A percentile compares a stretch with the other conserved stretches of the same genome.
These are phyloP conservation scores for Pycnomerus fuliginosus DNA, from an alignment of 2,888 invertebrate species.

Conservation along the genomic window DNA sequence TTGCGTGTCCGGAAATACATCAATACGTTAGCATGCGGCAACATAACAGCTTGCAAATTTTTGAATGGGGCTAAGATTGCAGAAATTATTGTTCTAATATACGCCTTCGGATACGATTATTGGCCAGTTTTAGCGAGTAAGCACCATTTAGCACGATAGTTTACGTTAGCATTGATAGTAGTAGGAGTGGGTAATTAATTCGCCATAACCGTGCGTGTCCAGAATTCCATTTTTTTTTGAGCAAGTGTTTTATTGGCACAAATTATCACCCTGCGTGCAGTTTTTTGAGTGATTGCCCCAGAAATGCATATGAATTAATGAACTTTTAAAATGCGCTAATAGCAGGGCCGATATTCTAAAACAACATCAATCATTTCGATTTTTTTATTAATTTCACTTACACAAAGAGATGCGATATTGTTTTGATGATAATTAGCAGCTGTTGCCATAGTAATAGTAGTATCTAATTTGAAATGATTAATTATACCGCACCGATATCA, in stretches of 20 bases:
- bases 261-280: conserved; percentile 3
- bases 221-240: conserved; percentile 11
- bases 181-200: conserved; percentile 10
- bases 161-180: conserved; percentile 7
- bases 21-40: conserved; percentile 32
- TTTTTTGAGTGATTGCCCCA: conserved; percentile 3
- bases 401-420: conserved; percentile 40
- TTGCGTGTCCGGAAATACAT: conserved; percentile 42
- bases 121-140: conserved; percentile 6
- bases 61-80: too few relatives aligned
- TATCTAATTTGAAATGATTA: conserved; percentile 47
- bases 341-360: conserved; percentile 4
- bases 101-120: too few relatives aligned
- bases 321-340: too few relatives aligned
- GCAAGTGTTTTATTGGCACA: conserved; percentile 7
- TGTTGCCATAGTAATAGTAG: conserved; percentile 41
- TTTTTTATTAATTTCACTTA: conserved; percentile 19
- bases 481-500: conserved; percentile 35
- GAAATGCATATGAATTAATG: too few relatives aligned
- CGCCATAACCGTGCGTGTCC: conserved; percentile 11
- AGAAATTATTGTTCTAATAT: too few relatives aligned
- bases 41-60: conserved; percentile 37
- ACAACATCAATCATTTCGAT: conserved; percentile 18
- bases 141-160: conserved; percentile 9
- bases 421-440: conserved; percentile 45